phyloP scores from a whole-genome alignment of 2,113 vertebrate genomes.

The Lynx canadensis region DNA sequence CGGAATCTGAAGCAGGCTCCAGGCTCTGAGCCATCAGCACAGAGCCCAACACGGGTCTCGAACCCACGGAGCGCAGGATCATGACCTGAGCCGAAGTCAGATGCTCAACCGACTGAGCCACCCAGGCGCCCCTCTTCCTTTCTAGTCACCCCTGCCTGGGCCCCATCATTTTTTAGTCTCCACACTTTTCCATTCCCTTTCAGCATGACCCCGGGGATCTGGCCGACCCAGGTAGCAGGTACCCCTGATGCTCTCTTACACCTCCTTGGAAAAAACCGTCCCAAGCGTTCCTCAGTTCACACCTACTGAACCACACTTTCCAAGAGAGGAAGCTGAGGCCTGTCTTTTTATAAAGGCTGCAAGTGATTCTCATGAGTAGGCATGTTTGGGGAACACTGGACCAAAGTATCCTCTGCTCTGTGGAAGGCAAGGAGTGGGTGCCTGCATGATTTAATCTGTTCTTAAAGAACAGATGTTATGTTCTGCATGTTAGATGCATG shows the following conservation, averaged over 20 bases:
- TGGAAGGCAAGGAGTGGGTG: not conserved
- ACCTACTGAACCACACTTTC: not conserved
- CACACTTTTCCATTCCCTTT: not conserved
- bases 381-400: not conserved
- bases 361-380: not conserved
- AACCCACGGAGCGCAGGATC: no score
- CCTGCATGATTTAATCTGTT: not conserved
- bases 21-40: no score
- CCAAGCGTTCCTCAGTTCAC: not conserved
- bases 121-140: no score
- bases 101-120: no score
- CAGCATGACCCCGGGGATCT: not conserved
- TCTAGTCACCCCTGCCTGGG: not conserved
- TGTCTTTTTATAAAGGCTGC: not conserved
- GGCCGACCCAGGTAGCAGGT: not conserved
- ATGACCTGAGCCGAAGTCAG: no score
- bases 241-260: not conserved
- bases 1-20: no score
- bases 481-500: not conserved
- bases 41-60: no score
- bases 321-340: not conserved
- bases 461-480: no score
- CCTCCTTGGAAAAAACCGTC: not conserved
- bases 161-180: not conserved
- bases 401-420: not conserved